Percentiles rank a stretch among this genome's conserved stretches.
Evolutionary conservation across 2,113 vertebrate genomes (phyloP).

Genomic region (Sclerurus mexicanus): DNA sequence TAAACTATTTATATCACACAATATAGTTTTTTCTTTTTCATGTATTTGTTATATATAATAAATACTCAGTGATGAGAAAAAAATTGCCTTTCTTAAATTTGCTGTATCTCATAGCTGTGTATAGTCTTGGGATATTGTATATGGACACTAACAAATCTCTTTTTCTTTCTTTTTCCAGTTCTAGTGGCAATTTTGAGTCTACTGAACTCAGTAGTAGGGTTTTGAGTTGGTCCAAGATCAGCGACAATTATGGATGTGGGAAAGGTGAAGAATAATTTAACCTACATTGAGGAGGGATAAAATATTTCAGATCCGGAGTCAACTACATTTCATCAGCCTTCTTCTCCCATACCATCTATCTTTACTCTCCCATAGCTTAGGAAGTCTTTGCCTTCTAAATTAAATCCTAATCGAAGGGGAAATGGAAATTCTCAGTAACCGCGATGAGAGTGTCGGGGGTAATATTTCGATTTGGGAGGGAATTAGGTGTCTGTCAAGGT

Average conservation of each 20-base stretch:
- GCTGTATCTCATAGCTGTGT: slow-evolving; percentile 70
- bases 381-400: slow-evolving; percentile 66
- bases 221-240: slow-evolving; percentile 73
- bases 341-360: slow-evolving; percentile 66
- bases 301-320: slow-evolving; percentile 72
- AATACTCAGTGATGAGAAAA: slow-evolving; percentile 86
- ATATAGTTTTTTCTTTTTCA: slow-evolving; percentile 88
- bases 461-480: slow-evolving; percentile 35
- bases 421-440: slow-evolving; percentile 56
- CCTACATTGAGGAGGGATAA: slow-evolving; percentile 73
- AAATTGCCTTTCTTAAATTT: slow-evolving; percentile 77
- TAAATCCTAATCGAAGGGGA: slow-evolving; percentile 63
- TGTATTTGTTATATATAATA: slow-evolving; percentile 90
- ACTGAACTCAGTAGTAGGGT: slow-evolving; percentile 69
- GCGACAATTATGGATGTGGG: slow-evolving; percentile 73
- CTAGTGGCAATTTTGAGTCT: slow-evolving; percentile 68
- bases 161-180: slow-evolving; percentile 65
- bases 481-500: slow-evolving; percentile 46
- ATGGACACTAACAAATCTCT: slow-evolving; percentile 33
- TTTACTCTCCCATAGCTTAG: slow-evolving; percentile 66
- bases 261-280: slow-evolving; percentile 77
- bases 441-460: not conserved
- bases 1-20: slow-evolving; percentile 99
- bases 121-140: slow-evolving; percentile 34
- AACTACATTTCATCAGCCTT: slow-evolving; percentile 69